Evolutionary conservation across 2,113 vertebrate species (phyloP).

Genomic region (Petrocephalus zakoni): DNA sequence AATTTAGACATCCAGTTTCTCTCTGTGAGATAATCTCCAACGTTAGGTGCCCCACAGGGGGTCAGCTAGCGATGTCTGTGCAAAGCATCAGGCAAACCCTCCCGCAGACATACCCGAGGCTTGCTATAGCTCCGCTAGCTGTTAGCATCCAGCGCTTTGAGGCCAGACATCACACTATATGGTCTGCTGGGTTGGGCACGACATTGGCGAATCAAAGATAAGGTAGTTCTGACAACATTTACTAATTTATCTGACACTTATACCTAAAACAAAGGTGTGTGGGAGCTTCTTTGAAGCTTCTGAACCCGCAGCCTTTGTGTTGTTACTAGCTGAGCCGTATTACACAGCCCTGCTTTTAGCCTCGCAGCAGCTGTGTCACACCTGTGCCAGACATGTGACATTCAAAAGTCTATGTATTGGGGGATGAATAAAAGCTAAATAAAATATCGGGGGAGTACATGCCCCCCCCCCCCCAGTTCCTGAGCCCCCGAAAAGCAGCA

Average conservation of each 20-base stretch:
- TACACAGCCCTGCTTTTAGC: no score
- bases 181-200: background rate
- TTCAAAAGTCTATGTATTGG: background rate
- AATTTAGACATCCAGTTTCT: background rate
- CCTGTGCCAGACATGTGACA: background rate
- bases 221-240: no score
- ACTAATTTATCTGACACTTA: no score
- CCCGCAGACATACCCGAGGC: background rate
- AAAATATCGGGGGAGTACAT: background rate
- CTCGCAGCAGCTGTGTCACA: background rate
- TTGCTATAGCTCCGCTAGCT: background rate
- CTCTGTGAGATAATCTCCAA: background rate
- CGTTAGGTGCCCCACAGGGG: background rate
- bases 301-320: no score
- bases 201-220: no score
- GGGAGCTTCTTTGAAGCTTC: no score
- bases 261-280: no score
- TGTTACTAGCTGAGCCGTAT: no score
- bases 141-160: background rate
- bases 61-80: background rate
- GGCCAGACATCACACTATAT: background rate
- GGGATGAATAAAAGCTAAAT: background rate
- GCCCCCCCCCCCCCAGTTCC: background rate
- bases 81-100: background rate
- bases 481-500: background rate